phyloP scores from a whole-genome alignment of 2,888 invertebrate species.

The Marasmarcha lunaedactyla region DNA sequence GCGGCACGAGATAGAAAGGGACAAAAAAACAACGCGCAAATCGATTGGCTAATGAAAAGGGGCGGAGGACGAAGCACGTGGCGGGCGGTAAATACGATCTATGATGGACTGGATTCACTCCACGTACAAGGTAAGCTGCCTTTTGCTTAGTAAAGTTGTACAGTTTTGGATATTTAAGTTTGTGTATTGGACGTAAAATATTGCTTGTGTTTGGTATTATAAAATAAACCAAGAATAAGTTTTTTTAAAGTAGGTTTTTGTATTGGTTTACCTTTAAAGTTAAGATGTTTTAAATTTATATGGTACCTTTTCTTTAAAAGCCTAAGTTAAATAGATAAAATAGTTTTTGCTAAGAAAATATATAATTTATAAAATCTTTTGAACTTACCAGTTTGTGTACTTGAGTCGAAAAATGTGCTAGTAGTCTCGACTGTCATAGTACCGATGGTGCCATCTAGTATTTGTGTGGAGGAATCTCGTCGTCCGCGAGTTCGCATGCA shows the following conservation, averaged over 20 bases:
- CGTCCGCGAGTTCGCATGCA: slow-evolving; percentile 77
- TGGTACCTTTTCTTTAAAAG: too few species aligned
- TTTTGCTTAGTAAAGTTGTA: slow-evolving; percentile 28
- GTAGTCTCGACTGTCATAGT: slow-evolving; percentile 95
- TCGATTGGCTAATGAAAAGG: slow-evolving; percentile 60
- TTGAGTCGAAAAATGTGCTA: slow-evolving; percentile 92
- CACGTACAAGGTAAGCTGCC: slow-evolving; percentile 30
- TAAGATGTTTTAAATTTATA: too few species aligned
- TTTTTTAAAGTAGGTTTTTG: too few species aligned
- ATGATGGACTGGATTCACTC: slow-evolving; percentile 34
- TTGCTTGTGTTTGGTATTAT: not conserved
- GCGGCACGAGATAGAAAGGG: slow-evolving; percentile 38
- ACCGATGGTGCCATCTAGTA: slow-evolving; percentile 90
- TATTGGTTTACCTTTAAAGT: too few species aligned
- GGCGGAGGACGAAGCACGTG: slow-evolving; percentile 61
- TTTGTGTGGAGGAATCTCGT: slow-evolving; percentile 89
- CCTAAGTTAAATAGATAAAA: too few species aligned
- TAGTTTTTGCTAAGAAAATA: too few species aligned
- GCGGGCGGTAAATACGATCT: slow-evolving; percentile 24
- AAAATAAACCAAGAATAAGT: too few species aligned
- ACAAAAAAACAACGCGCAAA: slow-evolving; percentile 37
- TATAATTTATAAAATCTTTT: too few species aligned
- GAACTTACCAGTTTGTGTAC: slow-evolving; percentile 90
- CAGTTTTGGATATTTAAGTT: slow-evolving; percentile 11
- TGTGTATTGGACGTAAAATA: not conserved